Conservation (phyloP, 2,888 invertebrate genomes). For the Rhyacophila evoluta region DNA sequence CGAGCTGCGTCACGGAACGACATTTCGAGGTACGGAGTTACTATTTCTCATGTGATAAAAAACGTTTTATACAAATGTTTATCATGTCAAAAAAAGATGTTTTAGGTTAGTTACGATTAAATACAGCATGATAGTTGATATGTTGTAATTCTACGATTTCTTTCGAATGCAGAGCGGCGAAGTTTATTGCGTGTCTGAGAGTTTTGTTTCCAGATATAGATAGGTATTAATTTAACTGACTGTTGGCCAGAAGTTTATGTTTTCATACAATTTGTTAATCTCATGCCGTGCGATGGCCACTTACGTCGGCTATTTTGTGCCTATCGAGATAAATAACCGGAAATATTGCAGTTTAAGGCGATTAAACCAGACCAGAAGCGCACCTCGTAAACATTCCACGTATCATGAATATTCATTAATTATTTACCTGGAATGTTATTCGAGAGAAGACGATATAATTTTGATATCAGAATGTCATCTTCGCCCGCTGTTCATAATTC, state of each 20-base stretch:
- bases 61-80: no score
- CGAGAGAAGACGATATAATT: background rate
- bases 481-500: background rate
- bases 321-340: constrained; percentile 15
- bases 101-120: no score
- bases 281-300: background rate
- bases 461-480: background rate
- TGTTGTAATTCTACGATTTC: no score
- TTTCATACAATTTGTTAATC: background rate
- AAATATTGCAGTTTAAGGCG: background rate
- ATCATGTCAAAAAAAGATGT: no score
- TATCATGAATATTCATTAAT: background rate
- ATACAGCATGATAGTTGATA: no score
- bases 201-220: background rate
- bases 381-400: background rate
- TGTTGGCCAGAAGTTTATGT: background rate
- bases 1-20: no score
- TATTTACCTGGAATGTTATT: background rate
- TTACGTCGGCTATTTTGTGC: background rate
- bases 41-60: no score
- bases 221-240: background rate
- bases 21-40: no score
- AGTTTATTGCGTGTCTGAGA: background rate
- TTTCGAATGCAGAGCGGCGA: background rate
- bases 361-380: background rate